Conservation (phyloP, 2,113 vertebrate species). For the Calidris pugnax region DNA sequence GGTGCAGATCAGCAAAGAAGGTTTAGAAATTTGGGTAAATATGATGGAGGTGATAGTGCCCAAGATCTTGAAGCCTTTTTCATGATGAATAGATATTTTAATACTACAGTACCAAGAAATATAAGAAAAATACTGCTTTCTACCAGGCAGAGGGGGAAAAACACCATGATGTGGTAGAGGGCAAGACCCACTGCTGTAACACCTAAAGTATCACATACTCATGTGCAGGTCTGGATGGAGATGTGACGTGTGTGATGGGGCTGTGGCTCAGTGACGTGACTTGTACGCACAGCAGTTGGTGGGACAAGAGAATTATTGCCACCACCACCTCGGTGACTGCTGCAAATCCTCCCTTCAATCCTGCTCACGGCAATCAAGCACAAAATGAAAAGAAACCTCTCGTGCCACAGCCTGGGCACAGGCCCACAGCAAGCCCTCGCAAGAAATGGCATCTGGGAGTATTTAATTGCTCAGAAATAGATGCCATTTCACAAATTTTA, state of each 20-base stretch:
- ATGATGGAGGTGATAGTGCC: not conserved
- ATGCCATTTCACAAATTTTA: not conserved
- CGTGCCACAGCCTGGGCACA: fast-evolving
- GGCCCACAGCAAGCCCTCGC: fast-evolving
- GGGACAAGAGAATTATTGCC: not conserved
- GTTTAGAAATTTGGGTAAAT: not conserved
- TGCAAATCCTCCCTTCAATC: not conserved
- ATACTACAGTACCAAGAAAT: not conserved
- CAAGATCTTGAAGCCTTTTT: not conserved
- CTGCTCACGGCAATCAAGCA: not conserved
- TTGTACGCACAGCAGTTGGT: too few relatives aligned
- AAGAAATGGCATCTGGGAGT: not conserved
- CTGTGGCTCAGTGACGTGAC: not conserved
- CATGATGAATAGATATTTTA: not conserved
- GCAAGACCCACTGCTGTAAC: not conserved
- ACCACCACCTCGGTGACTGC: not conserved
- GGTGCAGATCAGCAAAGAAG: not conserved
- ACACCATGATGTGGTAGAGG: not conserved
- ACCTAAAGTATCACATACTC: not conserved
- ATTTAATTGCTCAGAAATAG: not conserved
- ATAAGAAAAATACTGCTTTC: not conserved
- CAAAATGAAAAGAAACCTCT: not conserved
- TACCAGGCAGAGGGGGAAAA: not conserved
- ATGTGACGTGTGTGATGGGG: not conserved
- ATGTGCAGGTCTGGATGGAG: not conserved